Evolutionary conservation across 2,888 invertebrate species (phyloP).

Genomic region (Aleiodes alternator): DNA sequence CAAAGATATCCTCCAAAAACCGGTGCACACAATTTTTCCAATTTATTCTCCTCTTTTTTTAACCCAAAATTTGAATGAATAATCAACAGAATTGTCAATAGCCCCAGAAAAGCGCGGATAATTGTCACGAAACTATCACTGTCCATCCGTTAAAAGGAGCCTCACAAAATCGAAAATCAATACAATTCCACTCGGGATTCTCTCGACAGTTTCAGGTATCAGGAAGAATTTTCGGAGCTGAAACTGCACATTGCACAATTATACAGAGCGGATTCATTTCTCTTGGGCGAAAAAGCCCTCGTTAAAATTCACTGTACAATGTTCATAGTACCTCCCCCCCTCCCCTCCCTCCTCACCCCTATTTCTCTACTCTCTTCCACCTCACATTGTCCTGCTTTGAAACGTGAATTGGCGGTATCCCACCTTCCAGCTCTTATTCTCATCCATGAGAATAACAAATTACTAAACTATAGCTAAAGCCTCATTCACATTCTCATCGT

Average conservation of each 20-base stretch:
- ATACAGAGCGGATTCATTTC: constrained; percentile 42
- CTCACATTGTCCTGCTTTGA: constrained; percentile 18
- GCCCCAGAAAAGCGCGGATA: too few species aligned
- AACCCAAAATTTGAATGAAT: too few species aligned
- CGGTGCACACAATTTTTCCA: too few species aligned
- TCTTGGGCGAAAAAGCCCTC: constrained; percentile 28
- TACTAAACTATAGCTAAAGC: constrained; percentile 10
- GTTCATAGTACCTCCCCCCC: background rate
- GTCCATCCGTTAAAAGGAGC: too few species aligned
- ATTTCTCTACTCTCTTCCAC: background rate
- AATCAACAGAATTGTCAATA: too few species aligned
- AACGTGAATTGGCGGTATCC: constrained; percentile 27
- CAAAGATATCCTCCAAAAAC: too few species aligned
- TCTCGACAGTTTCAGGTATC: too few species aligned
- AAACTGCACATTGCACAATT: constrained; percentile 14
- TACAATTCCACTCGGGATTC: too few species aligned
- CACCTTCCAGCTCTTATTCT: constrained; percentile 11
- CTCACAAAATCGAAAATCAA: too few species aligned
- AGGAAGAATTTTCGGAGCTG: background rate
- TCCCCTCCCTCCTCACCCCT: background rate
- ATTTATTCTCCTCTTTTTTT: too few species aligned
- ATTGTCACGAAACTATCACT: too few species aligned
- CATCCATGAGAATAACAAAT: constrained; percentile 30
- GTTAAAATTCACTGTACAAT: constrained; percentile 42
- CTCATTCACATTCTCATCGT: constrained; percentile 35